Evolutionary conservation across 2,797 vertebrate species (phyloP).

Genomic region (Tadarida brasiliensis): DNA sequence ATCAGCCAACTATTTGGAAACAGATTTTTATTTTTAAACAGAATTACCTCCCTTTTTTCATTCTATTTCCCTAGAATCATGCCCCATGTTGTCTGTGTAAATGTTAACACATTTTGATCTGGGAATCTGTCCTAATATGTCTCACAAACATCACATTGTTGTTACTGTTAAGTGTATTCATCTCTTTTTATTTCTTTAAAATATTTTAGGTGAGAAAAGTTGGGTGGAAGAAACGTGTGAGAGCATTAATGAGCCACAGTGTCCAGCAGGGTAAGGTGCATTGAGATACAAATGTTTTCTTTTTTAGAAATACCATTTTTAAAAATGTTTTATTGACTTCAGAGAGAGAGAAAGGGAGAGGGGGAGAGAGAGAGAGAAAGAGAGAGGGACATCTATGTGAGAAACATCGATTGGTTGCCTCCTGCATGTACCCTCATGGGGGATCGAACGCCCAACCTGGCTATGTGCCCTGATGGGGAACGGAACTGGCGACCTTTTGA

Average conservation of each 20-base stretch:
- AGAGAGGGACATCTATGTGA: too few relatives aligned
- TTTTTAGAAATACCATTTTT: not conserved
- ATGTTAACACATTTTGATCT: not conserved
- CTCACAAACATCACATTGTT: not conserved
- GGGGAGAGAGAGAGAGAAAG: too few relatives aligned
- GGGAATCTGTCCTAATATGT: not conserved
- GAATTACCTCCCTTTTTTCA: not conserved
- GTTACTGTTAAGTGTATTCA: not conserved
- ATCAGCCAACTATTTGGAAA: not conserved
- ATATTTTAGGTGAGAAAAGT: slow-evolving; percentile 88
- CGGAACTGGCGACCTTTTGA: too few relatives aligned
- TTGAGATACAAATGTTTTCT: not conserved
- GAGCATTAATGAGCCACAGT: slow-evolving; percentile 88
- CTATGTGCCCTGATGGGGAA: too few relatives aligned
- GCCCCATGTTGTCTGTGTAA: not conserved
- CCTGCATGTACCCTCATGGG: too few relatives aligned
- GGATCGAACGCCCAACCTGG: too few relatives aligned
- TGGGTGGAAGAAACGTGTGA: slow-evolving; percentile 91
- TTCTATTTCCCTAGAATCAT: not conserved
- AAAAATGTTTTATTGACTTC: not conserved
- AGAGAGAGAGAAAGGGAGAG: too few relatives aligned
- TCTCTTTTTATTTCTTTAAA: slow-evolving; percentile 71
- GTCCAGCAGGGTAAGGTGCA: slow-evolving; percentile 94
- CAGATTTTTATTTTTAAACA: slow-evolving; percentile 22
- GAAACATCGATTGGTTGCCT: too few relatives aligned